phyloP scores from a whole-genome alignment of 2,888 invertebrate species.

The Amiota minor region DNA sequence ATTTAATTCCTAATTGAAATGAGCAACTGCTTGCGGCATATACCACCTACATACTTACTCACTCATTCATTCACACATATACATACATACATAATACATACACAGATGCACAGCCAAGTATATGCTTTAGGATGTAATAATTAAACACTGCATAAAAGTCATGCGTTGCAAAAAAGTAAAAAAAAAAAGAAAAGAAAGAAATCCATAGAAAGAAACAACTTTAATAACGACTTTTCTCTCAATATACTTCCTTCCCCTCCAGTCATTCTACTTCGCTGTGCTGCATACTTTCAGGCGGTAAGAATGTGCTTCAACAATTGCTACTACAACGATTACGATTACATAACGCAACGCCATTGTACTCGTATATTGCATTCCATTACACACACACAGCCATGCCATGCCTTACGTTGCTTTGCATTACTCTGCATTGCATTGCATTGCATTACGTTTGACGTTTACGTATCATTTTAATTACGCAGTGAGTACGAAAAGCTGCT shows the following conservation, averaged over 20 bases:
- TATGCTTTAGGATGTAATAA: conserved; percentile 14
- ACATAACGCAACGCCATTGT: not conserved
- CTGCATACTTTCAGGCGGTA: conserved; percentile 16
- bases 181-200: not conserved
- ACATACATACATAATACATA: not conserved
- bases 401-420: too few relatives aligned
- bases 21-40: conserved; percentile 2
- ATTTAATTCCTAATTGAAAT: conserved; percentile 25
- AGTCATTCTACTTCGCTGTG: not conserved
- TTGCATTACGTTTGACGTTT: not conserved
- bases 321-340: conserved; percentile 11
- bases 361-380: too few relatives aligned
- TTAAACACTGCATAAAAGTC: not conserved
- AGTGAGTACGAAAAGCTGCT: conserved; percentile 12
- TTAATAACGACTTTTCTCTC: not conserved
- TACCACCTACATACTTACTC: not conserved
- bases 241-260: not conserved
- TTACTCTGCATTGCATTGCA: too few relatives aligned
- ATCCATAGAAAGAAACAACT: not conserved
- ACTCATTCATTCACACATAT: not conserved
- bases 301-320: not conserved
- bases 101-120: not conserved
- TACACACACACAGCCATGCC: too few relatives aligned
- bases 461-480: conserved; percentile 29
- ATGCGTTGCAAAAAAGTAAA: not conserved